A percentile compares a stretch with the other conserved stretches of the same genome.
phyloP scores from a whole-genome alignment of 2,888 invertebrate species.

The Xestia c-nigrum region DNA sequence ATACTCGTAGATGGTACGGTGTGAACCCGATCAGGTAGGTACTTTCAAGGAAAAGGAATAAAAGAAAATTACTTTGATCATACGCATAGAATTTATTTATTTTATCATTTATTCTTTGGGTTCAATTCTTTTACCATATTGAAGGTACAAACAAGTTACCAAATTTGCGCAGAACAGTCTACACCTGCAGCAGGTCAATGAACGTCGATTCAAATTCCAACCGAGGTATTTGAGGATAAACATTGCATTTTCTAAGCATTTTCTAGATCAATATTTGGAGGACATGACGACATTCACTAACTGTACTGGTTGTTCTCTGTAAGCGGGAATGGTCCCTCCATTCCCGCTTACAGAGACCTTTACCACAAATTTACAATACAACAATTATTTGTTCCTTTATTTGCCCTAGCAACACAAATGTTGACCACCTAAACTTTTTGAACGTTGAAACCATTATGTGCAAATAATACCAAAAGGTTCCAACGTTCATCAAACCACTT shows the following conservation, averaged over 20 bases:
- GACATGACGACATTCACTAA: neutral
- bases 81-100: slow-evolving; percentile 24
- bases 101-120: slow-evolving; percentile 18
- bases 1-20: neutral
- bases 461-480: neutral
- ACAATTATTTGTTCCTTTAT: neutral
- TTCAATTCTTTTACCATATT: slow-evolving; percentile 1
- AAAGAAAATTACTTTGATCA: slow-evolving; percentile 4
- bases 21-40: neutral
- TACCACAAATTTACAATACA: neutral
- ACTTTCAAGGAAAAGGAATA: neutral
- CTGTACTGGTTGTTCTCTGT: neutral
- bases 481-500: neutral
- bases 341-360: neutral
- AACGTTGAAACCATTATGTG: neutral
- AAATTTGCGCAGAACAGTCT: neutral
- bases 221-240: neutral
- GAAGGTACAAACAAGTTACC: slow-evolving; percentile 1
- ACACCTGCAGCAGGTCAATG: neutral
- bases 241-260: neutral
- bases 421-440: neutral
- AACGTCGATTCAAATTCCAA: neutral
- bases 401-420: neutral
- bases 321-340: no score
- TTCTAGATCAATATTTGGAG: neutral